Base-by-base conservation (phyloP, 2,797 vertebrate species). In the Enteromius fasciolatus region DNA sequence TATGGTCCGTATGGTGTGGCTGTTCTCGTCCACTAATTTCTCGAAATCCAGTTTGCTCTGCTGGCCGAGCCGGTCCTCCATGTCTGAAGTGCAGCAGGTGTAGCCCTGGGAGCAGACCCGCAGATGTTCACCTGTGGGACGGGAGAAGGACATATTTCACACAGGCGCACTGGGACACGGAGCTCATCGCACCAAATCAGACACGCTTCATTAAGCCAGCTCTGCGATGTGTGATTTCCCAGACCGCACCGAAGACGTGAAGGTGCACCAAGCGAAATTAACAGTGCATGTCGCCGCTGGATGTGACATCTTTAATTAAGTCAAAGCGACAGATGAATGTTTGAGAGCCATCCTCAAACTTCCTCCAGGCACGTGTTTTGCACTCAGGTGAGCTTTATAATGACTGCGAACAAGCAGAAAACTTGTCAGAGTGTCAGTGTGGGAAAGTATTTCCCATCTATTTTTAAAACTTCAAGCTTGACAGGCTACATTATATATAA, bases 81-180 rank as follows among this genome's bases (percentile, higher is more conserved):
- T 99, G 92, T 98, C 97, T 3, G 96, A 94, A 41, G 97, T 98
- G 91, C 98, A 99, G 94, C 98, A 99, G 23, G 98, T 99, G 85
- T 97, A 97, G 90, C 97, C 97, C 95, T 97, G 97, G 94, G 97
- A 95, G 92, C 98, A 99, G 88, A 99, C 96, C 85, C 96, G 95
- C 90, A 99, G 95, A 93, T 98, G 97, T 88, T 98, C 97, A 90
- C 97, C 98, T 99, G 91, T 20, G 76, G 89, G 91, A 41, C 63
- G 90, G 10, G 54, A 84, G 67, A 67, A 54, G 75, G 48, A 84
- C 54, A 79, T 25, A 50, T 66, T 76, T 82, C 46, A 70, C 50
- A 75, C 44, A 76, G 48, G 23, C 57, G 36, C 36, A 64, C 18
- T 64, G n/a, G 20, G n/a, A 73, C 57, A 33, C n/a, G 31, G 64